These are phyloP conservation scores for Sesamia nonagrioides DNA, from an alignment of 1,140 invertebrate genomes.

Conservation along the genomic window DNA sequence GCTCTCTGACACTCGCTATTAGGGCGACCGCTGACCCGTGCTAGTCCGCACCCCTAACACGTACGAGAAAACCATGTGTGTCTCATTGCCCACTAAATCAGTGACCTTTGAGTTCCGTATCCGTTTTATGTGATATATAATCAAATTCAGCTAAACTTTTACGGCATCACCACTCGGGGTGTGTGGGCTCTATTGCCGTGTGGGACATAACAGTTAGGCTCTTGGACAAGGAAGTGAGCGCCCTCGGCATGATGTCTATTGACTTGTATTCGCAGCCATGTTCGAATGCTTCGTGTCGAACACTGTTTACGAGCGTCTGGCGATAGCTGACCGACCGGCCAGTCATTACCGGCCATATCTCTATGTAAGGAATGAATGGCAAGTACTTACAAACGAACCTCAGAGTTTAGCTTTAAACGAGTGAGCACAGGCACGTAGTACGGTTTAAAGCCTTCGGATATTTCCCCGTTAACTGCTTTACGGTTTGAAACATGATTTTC, in stretches of 20 bases:
- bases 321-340: slow-evolving; percentile 77
- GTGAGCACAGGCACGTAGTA: slow-evolving; percentile 76
- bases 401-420: slow-evolving; percentile 74
- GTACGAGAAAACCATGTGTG: slow-evolving; percentile 45
- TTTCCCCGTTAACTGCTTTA: slow-evolving; percentile 75
- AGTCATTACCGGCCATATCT: slow-evolving; percentile 84
- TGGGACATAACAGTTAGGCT: slow-evolving; percentile 63
- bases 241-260: slow-evolving; percentile 76
- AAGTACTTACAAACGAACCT: slow-evolving; percentile 77
- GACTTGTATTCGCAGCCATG: slow-evolving; percentile 79
- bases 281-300: slow-evolving; percentile 79
- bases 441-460: slow-evolving; percentile 68
- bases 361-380: slow-evolving; percentile 82
- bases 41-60: slow-evolving; percentile 43
- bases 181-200: slow-evolving; percentile 52
- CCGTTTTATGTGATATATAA: slow-evolving; percentile 58
- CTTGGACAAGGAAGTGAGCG: slow-evolving; percentile 76
- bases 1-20: slow-evolving; percentile 70
- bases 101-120: slow-evolving; percentile 70
- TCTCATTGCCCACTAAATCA: slow-evolving; percentile 59
- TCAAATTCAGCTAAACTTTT: slow-evolving; percentile 48
- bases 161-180: slow-evolving; percentile 28
- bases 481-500: slow-evolving; percentile 67
- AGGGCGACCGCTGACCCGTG: slow-evolving; percentile 76
- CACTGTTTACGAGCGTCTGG: slow-evolving; percentile 82